These are phyloP conservation scores for Stegana nigrithorax DNA, from an alignment of 2,888 invertebrate species.

Conservation along the genomic window DNA sequence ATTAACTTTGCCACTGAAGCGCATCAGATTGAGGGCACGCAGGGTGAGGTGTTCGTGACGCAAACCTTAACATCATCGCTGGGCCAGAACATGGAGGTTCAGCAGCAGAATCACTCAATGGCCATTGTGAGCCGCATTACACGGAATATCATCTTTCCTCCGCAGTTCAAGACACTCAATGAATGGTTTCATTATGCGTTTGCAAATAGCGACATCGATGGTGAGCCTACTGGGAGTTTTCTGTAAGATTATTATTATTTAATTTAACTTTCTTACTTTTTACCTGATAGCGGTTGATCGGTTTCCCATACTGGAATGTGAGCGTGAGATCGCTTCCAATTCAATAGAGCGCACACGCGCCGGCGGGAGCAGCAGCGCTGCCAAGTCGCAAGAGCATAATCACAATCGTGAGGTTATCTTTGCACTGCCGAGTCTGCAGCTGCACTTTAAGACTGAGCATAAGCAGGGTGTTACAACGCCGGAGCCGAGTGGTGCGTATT, in stretches of 20 bases:
- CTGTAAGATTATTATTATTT: background rate
- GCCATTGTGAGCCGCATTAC: conserved; percentile 94
- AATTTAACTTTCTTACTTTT: conserved; percentile 3
- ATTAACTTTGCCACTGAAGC: conserved; percentile 95
- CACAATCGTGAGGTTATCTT: conserved; percentile 96
- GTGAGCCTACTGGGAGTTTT: conserved; percentile 71
- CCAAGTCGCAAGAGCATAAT: conserved; percentile 80
- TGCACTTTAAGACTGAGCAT: conserved; percentile 94
- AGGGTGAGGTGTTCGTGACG: conserved; percentile 85
- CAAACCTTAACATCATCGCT: conserved; percentile 91
- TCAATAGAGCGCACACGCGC: conserved; percentile 72
- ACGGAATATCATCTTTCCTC: conserved; percentile 91
- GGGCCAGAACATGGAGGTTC: conserved; percentile 78
- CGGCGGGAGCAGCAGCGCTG: conserved; percentile 69
- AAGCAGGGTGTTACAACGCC: conserved; percentile 82
- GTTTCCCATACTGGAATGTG: conserved; percentile 89
- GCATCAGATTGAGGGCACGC: conserved; percentile 81
- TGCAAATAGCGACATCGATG: conserved; percentile 93
- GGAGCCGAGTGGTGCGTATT: conserved; percentile 71
- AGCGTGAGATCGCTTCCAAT: conserved; percentile 73
- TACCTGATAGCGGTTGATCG: conserved; percentile 88
- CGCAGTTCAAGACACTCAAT: conserved; percentile 91
- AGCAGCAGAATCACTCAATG: conserved; percentile 85
- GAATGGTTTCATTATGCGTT: conserved; percentile 99
- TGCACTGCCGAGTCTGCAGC: conserved; percentile 90